A percentile compares a stretch with the other conserved stretches of the same genome.
phyloP scores from a whole-genome alignment of 2,113 vertebrate species.

The Burhinus bistriatus region DNA sequence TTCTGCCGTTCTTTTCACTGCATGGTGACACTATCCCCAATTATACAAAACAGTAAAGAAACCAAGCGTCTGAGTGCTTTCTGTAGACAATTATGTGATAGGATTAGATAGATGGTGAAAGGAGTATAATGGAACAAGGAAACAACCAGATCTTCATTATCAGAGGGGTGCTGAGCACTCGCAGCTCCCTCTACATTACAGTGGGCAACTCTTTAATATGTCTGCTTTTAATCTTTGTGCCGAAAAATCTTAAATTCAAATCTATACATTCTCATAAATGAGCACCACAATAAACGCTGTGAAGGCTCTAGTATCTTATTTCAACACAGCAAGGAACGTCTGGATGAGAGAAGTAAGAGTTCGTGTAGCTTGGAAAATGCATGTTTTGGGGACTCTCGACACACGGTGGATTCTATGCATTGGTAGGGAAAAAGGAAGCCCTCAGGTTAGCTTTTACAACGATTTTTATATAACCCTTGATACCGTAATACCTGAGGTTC shows the following conservation, averaged over 20 bases:
- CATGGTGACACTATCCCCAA: slow-evolving; percentile 47
- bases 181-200: not conserved
- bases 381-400: accelerated
- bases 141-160: slow-evolving; percentile 34
- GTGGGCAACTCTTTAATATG: not conserved
- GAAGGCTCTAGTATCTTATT: not conserved
- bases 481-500: not conserved
- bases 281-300: not conserved
- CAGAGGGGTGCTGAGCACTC: not conserved
- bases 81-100: slow-evolving; percentile 38
- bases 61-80: not conserved
- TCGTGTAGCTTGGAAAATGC: not conserved
- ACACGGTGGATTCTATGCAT: not conserved
- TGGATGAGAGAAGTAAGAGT: not conserved
- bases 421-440: not conserved
- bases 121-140: slow-evolving; percentile 37
- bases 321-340: not conserved
- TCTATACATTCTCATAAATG: not conserved
- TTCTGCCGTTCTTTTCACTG: slow-evolving; percentile 52
- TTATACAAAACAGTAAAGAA: slow-evolving; percentile 51
- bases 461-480: not conserved
- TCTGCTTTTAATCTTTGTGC: not conserved
- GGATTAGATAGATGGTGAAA: slow-evolving; percentile 49
- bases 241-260: slow-evolving; percentile 12
- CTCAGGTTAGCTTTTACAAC: not conserved